phyloP scores from a whole-genome alignment of 2,113 vertebrate genomes.

The Mobula birostris region DNA sequence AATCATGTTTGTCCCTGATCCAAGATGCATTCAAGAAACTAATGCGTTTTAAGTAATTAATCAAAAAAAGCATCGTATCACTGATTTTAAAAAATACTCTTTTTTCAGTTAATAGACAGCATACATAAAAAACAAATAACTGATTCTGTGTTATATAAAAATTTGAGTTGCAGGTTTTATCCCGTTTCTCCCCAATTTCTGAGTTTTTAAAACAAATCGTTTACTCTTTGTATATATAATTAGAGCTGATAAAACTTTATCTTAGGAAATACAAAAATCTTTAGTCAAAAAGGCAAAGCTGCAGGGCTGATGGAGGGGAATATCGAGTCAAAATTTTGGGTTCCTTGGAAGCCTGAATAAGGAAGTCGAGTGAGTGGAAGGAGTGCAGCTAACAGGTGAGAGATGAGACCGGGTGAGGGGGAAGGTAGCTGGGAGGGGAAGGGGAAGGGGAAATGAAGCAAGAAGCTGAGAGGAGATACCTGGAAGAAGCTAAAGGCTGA shows the following conservation, averaged over 20 bases:
- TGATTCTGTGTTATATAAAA: neutral
- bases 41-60: conserved; percentile 11
- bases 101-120: neutral
- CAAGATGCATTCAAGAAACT: neutral
- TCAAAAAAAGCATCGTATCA: neutral
- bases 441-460: no score
- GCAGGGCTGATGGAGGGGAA: neutral
- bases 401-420: no score
- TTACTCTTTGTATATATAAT: neutral
- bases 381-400: no score
- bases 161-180: neutral
- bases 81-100: neutral
- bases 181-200: neutral
- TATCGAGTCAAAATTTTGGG: no score
- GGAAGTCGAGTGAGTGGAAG: no score
- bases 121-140: neutral
- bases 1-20: neutral
- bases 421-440: no score
- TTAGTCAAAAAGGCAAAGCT: neutral
- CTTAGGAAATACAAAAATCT: neutral
- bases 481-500: no score
- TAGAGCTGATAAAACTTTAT: neutral
- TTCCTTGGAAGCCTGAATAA: no score
- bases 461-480: no score
- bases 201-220: neutral